Conservation (phyloP, 53 echinoderm and acorn worm species). For the Luidia sarsii region DNA sequence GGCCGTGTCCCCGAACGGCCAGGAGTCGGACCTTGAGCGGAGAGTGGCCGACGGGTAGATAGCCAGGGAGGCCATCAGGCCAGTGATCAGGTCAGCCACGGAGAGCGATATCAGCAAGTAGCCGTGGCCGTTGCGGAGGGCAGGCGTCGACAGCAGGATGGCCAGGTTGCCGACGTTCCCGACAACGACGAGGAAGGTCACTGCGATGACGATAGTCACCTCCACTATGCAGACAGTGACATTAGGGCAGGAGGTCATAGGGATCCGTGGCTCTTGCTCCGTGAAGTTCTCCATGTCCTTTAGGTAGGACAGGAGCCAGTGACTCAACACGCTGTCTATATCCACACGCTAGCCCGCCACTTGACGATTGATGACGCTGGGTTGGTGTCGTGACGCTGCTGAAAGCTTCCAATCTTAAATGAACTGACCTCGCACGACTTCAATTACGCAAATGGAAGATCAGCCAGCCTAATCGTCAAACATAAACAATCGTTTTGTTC, state of each 20-base stretch:
- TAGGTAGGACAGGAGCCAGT: too few relatives aligned
- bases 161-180: not conserved
- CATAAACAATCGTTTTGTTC: too few relatives aligned
- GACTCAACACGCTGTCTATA: too few relatives aligned
- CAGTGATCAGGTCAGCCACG: not conserved
- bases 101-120: not conserved
- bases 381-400: too few relatives aligned
- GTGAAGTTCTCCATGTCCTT: constrained; percentile 14
- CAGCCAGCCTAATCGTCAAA: too few relatives aligned
- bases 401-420: too few relatives aligned
- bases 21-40: not conserved
- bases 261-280: not conserved
- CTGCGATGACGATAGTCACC: not conserved
- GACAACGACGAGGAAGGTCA: not conserved
- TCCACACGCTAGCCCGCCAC: too few relatives aligned
- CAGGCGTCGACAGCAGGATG: not conserved
- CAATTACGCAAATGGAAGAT: too few relatives aligned
- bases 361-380: too few relatives aligned
- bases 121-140: not conserved
- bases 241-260: too few relatives aligned
- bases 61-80: not conserved
- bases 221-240: not conserved
- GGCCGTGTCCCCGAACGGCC: not conserved
- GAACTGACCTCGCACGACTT: too few relatives aligned
- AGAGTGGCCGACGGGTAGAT: not conserved